Evolutionary conservation across 2,113 vertebrate genomes (phyloP).

Genomic region (Herpailurus yagouaroundi): DNA sequence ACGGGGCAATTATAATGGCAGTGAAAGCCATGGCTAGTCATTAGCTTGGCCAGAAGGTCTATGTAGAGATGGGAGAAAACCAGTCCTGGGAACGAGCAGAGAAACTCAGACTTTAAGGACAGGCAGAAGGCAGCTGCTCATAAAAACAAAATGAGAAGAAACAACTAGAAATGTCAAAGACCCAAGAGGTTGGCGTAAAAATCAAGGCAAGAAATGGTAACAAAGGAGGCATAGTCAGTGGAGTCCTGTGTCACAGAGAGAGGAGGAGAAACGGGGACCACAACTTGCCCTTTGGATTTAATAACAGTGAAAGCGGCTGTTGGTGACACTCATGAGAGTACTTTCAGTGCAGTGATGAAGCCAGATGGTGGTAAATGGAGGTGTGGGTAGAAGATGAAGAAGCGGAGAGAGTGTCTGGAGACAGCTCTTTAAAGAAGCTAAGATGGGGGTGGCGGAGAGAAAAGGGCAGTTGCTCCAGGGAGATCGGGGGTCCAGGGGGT

Average conservation of each 20-base stretch:
- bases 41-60: neutral
- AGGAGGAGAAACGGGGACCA: neutral
- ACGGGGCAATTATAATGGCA: neutral
- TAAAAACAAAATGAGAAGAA: neutral
- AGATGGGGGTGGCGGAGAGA: neutral
- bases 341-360: neutral
- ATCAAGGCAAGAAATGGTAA: neutral
- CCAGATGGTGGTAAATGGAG: neutral
- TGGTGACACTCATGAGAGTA: neutral
- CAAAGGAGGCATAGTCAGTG: neutral
- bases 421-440: neutral
- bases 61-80: neutral
- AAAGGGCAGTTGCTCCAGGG: neutral
- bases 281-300: neutral
- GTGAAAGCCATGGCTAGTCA: accelerated
- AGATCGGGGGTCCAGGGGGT: too few species aligned
- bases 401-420: neutral
- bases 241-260: neutral
- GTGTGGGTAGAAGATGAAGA: neutral
- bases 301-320: neutral
- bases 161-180: neutral
- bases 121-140: neutral
- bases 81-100: neutral
- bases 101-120: neutral
- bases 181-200: neutral